Conservation (phyloP, 2,113 vertebrate genomes). For the Spermophilus dauricus region DNA sequence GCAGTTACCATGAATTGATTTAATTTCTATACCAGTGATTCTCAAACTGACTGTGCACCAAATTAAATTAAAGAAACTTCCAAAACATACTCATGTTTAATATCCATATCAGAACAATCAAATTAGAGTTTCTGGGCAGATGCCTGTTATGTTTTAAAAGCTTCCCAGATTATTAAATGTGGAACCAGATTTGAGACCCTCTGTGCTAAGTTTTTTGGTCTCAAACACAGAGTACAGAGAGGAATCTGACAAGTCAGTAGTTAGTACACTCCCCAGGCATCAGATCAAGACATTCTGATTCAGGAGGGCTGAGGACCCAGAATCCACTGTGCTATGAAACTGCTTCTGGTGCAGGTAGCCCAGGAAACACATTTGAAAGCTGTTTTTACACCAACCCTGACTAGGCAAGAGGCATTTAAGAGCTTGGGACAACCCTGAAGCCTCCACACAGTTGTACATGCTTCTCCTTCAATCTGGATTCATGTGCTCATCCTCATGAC, state of each 20-base stretch:
- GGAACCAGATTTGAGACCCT: neutral
- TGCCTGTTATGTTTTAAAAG: neutral
- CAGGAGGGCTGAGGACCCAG: neutral
- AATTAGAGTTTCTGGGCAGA: neutral
- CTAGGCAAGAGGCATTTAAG: neutral
- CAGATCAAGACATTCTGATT: neutral
- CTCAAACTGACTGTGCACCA: neutral
- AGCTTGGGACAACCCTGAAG: neutral
- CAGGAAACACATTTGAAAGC: neutral
- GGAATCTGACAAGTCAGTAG: neutral
- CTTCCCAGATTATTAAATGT: neutral
- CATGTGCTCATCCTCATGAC: neutral
- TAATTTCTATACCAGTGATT: neutral
- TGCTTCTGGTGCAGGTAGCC: neutral
- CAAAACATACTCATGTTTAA: neutral
- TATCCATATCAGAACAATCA: neutral
- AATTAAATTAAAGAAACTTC: neutral
- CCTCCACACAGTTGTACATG: rapidly evolving
- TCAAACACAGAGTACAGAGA: neutral
- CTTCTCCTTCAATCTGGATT: neutral
- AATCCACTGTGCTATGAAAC: neutral
- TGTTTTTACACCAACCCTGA: neutral
- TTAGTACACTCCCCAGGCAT: neutral
- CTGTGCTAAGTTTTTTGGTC: neutral
- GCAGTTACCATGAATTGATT: neutral